Evolutionary conservation across 1,140 invertebrate species (phyloP).

Genomic region (Scaptomyza graminum): DNA sequence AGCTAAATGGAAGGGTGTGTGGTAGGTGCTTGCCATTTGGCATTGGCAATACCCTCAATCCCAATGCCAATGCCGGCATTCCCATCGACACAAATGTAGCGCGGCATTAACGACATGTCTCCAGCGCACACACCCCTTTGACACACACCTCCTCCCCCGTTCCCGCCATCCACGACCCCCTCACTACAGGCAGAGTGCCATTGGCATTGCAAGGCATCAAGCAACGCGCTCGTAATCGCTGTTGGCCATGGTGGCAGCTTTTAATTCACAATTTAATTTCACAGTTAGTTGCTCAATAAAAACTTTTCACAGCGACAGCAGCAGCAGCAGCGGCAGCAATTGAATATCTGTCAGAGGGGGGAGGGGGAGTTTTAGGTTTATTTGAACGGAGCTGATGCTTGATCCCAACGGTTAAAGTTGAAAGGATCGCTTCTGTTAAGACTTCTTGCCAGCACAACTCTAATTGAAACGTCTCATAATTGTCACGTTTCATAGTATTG

Average conservation of each 20-base stretch:
- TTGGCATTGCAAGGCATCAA: slow-evolving; percentile 1
- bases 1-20: neutral
- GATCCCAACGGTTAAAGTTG: slow-evolving; percentile 19
- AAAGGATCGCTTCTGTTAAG: slow-evolving; percentile 17
- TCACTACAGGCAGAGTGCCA: slow-evolving; percentile 9
- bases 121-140: slow-evolving; percentile 12
- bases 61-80: slow-evolving; percentile 29
- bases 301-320: slow-evolving; percentile 38
- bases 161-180: neutral
- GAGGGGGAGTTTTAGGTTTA: neutral
- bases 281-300: slow-evolving; percentile 65
- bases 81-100: slow-evolving; percentile 49
- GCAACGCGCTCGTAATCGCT: slow-evolving; percentile 31
- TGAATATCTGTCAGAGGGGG: slow-evolving; percentile 39
- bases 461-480: slow-evolving; percentile 53
- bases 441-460: slow-evolving; percentile 6
- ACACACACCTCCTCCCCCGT: neutral
- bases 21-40: slow-evolving; percentile 32
- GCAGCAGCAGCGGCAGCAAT: slow-evolving; percentile 23
- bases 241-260: slow-evolving; percentile 53
- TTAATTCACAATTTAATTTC: slow-evolving; percentile 80
- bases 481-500: slow-evolving; percentile 18
- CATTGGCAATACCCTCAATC: slow-evolving; percentile 35
- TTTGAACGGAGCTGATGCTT: neutral
- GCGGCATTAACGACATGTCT: slow-evolving; percentile 63